Evolutionary conservation across 92 coral and sea anemone genomes (phyloP).

Genomic region (Ricordea florida): DNA sequence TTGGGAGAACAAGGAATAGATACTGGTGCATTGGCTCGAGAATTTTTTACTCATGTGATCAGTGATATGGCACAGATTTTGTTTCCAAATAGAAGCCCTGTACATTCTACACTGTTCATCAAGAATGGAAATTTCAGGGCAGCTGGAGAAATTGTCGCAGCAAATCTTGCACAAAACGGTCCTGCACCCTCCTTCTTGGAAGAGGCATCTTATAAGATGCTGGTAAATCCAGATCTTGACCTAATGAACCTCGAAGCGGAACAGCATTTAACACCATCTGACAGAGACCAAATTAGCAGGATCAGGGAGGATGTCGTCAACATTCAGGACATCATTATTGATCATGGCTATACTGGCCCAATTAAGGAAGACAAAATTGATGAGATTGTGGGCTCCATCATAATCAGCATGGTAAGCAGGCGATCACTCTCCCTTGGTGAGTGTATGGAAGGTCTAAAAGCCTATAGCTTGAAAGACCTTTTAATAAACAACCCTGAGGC

Average conservation of each 20-base stretch:
- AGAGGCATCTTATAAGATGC: conserved; percentile 16
- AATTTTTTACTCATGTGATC: conserved; percentile 12
- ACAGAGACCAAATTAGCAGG: conserved; percentile 12
- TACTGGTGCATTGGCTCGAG: conserved; percentile 6
- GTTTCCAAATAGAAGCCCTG: conserved; percentile 50
- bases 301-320: conserved; percentile 3
- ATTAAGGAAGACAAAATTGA: conserved; percentile 13
- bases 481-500: conserved; percentile 8
- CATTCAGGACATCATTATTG: too few relatives aligned
- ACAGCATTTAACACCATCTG: conserved; percentile 15
- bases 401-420: conserved; percentile 34
- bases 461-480: conserved; percentile 7
- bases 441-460: conserved; percentile 40
- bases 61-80: conserved; percentile 2
- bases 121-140: conserved; percentile 33
- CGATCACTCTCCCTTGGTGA: conserved; percentile 23
- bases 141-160: conserved; percentile 39
- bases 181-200: conserved; percentile 43
- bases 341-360: conserved; percentile 43
- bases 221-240: conserved; percentile 19
- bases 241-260: background rate
- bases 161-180: conserved; percentile 38
- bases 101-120: conserved; percentile 20
- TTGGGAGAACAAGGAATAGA: background rate
- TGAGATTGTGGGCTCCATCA: conserved; percentile 23